Conservation (phyloP, 2,888 invertebrate species). For the Xiphydria camelus region DNA sequence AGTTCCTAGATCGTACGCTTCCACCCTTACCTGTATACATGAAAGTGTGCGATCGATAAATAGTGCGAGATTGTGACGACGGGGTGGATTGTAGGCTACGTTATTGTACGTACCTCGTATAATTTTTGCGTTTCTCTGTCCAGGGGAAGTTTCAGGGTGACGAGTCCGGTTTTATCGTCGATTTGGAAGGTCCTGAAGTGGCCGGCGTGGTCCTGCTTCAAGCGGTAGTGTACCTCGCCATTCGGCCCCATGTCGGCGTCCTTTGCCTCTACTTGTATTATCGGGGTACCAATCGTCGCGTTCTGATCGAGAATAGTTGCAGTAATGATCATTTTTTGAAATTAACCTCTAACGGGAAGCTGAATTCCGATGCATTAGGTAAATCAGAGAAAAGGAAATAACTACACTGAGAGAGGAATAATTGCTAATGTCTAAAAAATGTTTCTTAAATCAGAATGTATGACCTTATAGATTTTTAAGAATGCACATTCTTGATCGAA, state of each 20-base stretch:
- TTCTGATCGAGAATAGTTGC: too few relatives aligned
- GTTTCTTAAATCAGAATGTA: too few relatives aligned
- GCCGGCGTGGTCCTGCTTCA: slow-evolving; percentile 79
- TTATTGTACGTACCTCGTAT: slow-evolving; percentile 74
- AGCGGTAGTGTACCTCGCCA: slow-evolving; percentile 83
- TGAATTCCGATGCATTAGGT: not conserved
- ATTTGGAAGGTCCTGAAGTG: slow-evolving; percentile 83
- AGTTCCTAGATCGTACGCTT: slow-evolving; percentile 86
- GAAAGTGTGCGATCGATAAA: not conserved
- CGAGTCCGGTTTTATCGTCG: slow-evolving; percentile 76
- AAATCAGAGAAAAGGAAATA: not conserved
- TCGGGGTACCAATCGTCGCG: slow-evolving; percentile 79
- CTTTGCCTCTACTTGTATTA: slow-evolving; percentile 79
- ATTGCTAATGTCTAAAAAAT: not conserved
- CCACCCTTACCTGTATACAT: slow-evolving; percentile 75
- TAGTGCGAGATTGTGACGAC: not conserved
- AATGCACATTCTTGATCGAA: too few relatives aligned
- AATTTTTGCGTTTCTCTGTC: slow-evolving; percentile 84
- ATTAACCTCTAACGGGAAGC: not conserved
- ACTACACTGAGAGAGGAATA: not conserved
- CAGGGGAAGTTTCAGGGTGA: slow-evolving; percentile 72
- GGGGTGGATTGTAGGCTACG: too few relatives aligned
- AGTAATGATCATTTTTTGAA: too few relatives aligned
- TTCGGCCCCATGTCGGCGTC: slow-evolving; percentile 90
- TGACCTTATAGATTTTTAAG: too few relatives aligned